Evolutionary conservation across 2,797 vertebrate species (phyloP).

Genomic region (Mormyrops attenuatus): DNA sequence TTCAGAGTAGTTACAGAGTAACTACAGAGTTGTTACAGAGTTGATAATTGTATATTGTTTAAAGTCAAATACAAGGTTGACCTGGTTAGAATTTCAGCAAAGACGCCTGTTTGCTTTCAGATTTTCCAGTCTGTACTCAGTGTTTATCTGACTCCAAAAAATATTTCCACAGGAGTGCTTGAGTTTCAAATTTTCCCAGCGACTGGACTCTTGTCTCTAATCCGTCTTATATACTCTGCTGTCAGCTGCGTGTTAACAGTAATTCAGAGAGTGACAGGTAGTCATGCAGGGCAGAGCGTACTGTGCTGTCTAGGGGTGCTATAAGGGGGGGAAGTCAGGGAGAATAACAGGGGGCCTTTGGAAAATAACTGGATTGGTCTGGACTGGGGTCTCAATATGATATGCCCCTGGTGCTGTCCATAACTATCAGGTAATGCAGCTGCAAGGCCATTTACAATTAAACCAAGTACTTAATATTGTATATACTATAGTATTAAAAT

Average conservation of each 20-base stretch:
- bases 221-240: neutral
- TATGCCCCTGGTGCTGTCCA: neutral
- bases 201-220: neutral
- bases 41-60: neutral
- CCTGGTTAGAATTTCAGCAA: neutral
- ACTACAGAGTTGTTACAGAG: neutral
- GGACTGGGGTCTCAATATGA: no score
- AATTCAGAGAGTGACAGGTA: neutral
- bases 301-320: no score
- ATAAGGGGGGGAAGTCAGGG: no score
- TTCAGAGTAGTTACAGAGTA: neutral
- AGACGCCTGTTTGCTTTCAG: neutral
- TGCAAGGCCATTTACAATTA: neutral
- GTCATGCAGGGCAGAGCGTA: neutral
- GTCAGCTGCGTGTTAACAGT: neutral
- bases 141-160: neutral
- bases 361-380: no score
- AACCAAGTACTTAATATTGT: neutral
- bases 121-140: neutral
- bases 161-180: neutral
- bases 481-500: neutral
- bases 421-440: neutral
- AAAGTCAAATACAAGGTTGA: neutral
- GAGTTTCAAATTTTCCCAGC: neutral
- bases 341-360: no score